A percentile compares a stretch with the other conserved stretches of the same genome.
Conservation (phyloP, 1,140 invertebrate species). For the Trichonephila clavipes region DNA sequence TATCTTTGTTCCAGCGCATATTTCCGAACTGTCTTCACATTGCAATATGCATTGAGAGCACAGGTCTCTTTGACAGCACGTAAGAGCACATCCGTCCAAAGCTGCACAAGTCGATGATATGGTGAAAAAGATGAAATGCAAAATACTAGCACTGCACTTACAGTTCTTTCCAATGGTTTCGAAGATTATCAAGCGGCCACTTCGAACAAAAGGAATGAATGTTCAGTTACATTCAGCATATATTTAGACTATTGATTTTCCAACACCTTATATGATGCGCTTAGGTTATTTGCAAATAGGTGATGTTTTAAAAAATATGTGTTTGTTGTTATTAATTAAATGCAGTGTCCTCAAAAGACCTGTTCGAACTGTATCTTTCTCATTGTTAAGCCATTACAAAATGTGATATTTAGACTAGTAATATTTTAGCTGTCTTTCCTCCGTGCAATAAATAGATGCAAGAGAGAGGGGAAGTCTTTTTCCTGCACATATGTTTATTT, state of each 20-base stretch:
- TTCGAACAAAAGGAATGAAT: constrained; percentile 30
- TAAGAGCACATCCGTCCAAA: not conserved
- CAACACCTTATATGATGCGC: not conserved
- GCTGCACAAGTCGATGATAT: not conserved
- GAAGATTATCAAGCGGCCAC: constrained; percentile 5
- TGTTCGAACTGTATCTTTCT: not conserved
- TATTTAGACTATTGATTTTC: not conserved
- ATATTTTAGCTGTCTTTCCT: not conserved
- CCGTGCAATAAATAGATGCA: not conserved
- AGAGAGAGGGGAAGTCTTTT: not conserved
- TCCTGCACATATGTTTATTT: too few species aligned
- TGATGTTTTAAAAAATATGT: not conserved
- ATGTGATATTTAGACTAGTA: constrained; percentile 33
- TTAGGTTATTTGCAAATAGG: not conserved
- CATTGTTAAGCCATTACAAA: not conserved
- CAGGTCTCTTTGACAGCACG: constrained; percentile 12
- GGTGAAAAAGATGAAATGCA: not conserved
- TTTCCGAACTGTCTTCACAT: not conserved
- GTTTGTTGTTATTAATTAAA: constrained; percentile 5
- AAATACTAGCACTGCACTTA: not conserved
- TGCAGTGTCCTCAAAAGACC: not conserved
- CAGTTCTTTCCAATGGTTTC: not conserved
- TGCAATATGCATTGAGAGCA: not conserved
- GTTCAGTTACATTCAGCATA: not conserved
- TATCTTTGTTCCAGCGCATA: not conserved